Conservation (phyloP, 2,113 vertebrate species). For the Morone saxatilis region DNA sequence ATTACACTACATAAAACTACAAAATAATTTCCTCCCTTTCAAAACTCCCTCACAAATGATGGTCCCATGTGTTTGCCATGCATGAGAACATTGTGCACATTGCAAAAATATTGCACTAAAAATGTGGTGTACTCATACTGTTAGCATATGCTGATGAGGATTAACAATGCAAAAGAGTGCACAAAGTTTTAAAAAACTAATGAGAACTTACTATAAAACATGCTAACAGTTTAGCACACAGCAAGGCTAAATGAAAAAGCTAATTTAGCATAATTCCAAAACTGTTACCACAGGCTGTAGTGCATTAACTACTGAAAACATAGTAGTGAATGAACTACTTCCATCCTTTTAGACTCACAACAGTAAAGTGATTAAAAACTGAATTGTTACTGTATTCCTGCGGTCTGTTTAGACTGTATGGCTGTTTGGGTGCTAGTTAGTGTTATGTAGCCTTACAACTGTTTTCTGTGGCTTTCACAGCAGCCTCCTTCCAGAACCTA, state of each 20-base stretch:
- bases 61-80: neutral
- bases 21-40: neutral
- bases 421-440: neutral
- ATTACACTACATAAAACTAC: neutral
- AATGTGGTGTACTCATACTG: neutral
- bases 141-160: neutral
- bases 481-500: slow-evolving; percentile 22
- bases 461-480: slow-evolving; percentile 27
- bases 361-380: neutral
- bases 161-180: no score
- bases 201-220: neutral
- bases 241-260: neutral
- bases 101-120: neutral
- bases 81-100: neutral
- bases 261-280: neutral
- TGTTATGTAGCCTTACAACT: slow-evolving; percentile 14
- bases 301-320: neutral
- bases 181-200: neutral
- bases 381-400: neutral
- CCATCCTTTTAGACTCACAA: neutral
- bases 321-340: neutral
- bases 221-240: neutral
- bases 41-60: neutral
- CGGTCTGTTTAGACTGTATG: neutral
- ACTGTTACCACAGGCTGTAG: neutral